Evolutionary conservation across 2,888 invertebrate species (phyloP), one percentile per base, ranked within the genome.

Genomic region (Andrena hattorfiana): DNA sequence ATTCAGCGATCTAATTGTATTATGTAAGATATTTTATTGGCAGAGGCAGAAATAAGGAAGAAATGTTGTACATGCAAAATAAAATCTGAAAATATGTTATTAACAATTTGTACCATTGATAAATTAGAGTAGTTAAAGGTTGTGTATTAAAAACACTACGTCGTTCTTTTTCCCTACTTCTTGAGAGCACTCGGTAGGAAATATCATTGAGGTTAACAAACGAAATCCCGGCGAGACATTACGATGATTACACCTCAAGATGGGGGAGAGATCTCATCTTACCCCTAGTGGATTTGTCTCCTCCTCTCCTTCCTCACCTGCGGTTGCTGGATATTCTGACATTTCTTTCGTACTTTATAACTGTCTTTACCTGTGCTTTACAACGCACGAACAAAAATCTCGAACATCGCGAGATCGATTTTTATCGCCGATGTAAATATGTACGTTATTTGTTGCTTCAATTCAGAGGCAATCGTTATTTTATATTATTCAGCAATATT

Each of bases 261-360:
- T 6, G 5, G 5, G 23, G 20, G 1, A n/a, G 42, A 10, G 32
- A 13, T 4, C 56, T 62, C 8, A 42, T 42, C 42, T 42, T 70
- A 85, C 87, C 35, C 86, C 88, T 2, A 88, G 60, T 0, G 88
- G 64, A 72, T 85, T 76, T 26, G 30, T 32, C 59, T 85, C 89
- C 10, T 62, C 54, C 60, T 88, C 85, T 2, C 81, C 83, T 7
- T 10, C 26, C 32, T 83, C 84, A 10, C 66, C 84, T 6, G 6
- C 2, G 2, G 30, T 32, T 42, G 26, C 49, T 28, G 35, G 30
- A 49, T 48, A 73, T 48, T 77, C 64, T 2, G 76, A 20, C 80
- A 77, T 81, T 8, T 62, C 59, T 28, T 8, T 63, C 68, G 35
- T 13, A 16, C 1, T 48, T 3, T 20, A 10, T 7, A 6, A 3